Evolutionary conservation across 1,140 invertebrate species (phyloP).

Genomic region (Drosophila auraria): DNA sequence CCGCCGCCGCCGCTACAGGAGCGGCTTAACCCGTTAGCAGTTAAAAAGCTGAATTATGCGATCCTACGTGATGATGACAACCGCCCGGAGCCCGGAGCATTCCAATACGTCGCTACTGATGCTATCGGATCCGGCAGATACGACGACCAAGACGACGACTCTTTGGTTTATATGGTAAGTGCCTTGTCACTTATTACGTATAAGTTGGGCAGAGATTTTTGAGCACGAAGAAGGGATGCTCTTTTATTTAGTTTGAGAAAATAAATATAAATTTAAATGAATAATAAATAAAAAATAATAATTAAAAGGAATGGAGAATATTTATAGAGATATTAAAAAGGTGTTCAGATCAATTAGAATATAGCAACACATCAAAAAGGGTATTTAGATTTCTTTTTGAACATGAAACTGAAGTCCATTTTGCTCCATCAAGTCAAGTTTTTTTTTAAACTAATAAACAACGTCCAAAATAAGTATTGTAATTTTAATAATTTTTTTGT

Average conservation of each 20-base stretch:
- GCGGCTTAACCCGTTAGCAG: conserved; percentile 71
- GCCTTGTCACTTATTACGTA: conserved; percentile 70
- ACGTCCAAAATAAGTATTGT: too few relatives aligned
- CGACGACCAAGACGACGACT: conserved; percentile 1
- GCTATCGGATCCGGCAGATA: conserved; percentile 46
- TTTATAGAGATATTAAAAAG: background rate
- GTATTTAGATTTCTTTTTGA: too few relatives aligned
- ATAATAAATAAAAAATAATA: background rate
- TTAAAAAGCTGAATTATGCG: conserved; percentile 82
- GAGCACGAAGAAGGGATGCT: conserved; percentile 20
- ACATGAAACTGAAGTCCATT: too few relatives aligned
- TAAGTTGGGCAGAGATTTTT: conserved; percentile 31
- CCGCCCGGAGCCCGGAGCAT: conserved; percentile 60
- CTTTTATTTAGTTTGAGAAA: conserved; percentile 8
- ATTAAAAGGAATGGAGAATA: background rate
- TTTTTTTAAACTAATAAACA: too few relatives aligned
- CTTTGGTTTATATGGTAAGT: conserved; percentile 32
- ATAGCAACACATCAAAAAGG: too few relatives aligned
- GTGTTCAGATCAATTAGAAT: too few relatives aligned
- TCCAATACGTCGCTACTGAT: conserved; percentile 72
- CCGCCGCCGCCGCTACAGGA: conserved; percentile 70
- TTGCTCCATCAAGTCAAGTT: too few relatives aligned
- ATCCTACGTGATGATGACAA: conserved; percentile 77
- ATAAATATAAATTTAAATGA: background rate
- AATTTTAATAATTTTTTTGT: too few relatives aligned